Base-by-base conservation (phyloP, 2,888 invertebrate species). In the Pollenia labialis region DNA sequence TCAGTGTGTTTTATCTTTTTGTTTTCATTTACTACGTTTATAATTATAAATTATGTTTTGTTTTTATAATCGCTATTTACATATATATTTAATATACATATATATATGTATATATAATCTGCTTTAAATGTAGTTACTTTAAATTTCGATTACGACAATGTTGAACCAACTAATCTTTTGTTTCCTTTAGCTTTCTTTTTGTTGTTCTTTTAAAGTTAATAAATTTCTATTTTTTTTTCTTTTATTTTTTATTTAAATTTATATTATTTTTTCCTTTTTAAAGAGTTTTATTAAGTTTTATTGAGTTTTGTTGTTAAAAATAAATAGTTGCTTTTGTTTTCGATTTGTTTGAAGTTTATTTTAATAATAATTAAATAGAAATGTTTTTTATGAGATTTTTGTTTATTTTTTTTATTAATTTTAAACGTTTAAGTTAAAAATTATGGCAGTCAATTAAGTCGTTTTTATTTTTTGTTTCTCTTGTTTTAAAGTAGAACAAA, bases 101-200 rank as follows among this genome's bases (percentile, higher is more conserved):
- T 71, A 81, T 64, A 64, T 81, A 56, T 64, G 54, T 79, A 84
- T 72, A 76, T 66, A 75, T 69, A 76, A 79, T 77, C 52, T 68
- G 54, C 62, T 64, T 81, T 82, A 56, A 14, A 46, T 71, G 68
- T 46, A 52, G 66, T 68, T 81, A 69, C 71, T 60, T 81, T 76
- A 18, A 88, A 88, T 89, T 89, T 89, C 88, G 88, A 87, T 89
- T 89, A 89, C 88, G 89, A 89, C 89, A 89, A 89, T 89, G 89
- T 89, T 88, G 75, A 89, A 89, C 89, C 89, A 89, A 89, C 88
- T 89, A 89, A 89, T 89, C 89, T 87, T 85, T 84, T 85, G 62
- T 81, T 69, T 81, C 82, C 12, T 46, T 68, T 77, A 76, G 11
- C 40, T 88, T 84, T 88, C 85, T 85, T 88, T 52, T 68, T 50